These are phyloP conservation scores for Ditylenchus dipsaci DNA, from an alignment of 1,140 invertebrate species.

Conservation along the genomic window DNA sequence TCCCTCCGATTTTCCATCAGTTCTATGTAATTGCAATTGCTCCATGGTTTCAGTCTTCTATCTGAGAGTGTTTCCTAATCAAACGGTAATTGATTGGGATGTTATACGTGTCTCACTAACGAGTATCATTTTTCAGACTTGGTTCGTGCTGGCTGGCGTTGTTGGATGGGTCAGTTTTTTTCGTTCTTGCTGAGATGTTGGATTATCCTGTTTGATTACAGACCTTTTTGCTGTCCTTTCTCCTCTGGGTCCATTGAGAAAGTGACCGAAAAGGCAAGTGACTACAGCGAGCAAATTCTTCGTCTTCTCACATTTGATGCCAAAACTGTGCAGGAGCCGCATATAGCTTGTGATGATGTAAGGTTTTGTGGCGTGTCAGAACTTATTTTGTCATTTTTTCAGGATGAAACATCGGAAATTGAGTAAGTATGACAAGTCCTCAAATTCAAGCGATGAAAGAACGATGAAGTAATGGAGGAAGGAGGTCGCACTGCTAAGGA, in stretches of 20 bases:
- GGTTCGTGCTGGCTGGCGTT: constrained; percentile 44
- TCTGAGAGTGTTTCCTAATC: constrained; percentile 38
- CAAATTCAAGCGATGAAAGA: neutral
- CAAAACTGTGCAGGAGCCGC: neutral
- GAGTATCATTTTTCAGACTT: constrained; percentile 15
- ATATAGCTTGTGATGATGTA: too few species aligned
- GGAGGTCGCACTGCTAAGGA: neutral
- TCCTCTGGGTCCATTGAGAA: constrained; percentile 41
- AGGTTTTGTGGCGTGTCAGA: too few species aligned
- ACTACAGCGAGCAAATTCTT: constrained; percentile 44
- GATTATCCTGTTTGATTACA: constrained; percentile 17
- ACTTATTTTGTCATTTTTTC: neutral
- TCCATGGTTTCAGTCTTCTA: constrained; percentile 51
- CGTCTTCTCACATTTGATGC: constrained; percentile 23
- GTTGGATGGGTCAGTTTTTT: constrained; percentile 40
- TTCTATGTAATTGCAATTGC: constrained; percentile 48
- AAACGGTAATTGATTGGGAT: constrained; percentile 21
- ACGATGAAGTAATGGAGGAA: neutral
- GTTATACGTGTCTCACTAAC: too few species aligned
- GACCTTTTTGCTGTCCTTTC: constrained; percentile 51
- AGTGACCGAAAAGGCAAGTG: constrained; percentile 38
- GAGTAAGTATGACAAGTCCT: neutral
- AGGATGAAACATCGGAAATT: neutral
- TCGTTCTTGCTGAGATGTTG: neutral
- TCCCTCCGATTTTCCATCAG: constrained; percentile 38